phyloP scores from a whole-genome alignment of 2,113 vertebrate genomes.

The Myotis brandtii region DNA sequence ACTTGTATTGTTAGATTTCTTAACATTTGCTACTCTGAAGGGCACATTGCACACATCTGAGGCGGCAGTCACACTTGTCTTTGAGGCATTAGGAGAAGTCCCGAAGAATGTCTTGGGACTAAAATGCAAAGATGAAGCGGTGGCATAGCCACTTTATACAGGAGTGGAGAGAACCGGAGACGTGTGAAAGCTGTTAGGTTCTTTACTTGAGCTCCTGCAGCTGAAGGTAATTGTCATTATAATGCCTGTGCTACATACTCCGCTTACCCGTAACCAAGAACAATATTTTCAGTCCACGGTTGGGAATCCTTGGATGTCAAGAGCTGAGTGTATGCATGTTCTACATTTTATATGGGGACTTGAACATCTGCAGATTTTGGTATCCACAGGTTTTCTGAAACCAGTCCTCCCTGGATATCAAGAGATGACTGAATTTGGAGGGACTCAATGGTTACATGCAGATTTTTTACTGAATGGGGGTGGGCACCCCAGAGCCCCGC shows the following conservation, averaged over 20 bases:
- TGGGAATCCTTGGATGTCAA: background rate
- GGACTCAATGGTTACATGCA: background rate
- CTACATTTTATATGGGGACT: background rate
- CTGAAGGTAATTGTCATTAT: conserved; percentile 92
- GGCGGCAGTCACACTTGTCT: conserved; percentile 92
- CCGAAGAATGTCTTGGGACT: conserved; percentile 74
- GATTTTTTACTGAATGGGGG: background rate
- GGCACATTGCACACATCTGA: conserved; percentile 91
- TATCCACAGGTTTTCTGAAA: background rate
- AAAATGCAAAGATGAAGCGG: conserved; percentile 82
- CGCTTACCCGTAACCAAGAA: conserved; percentile 81
- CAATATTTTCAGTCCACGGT: background rate
- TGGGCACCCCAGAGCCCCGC: background rate
- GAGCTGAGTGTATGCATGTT: background rate
- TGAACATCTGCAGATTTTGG: background rate
- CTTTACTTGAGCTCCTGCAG: conserved; percentile 91
- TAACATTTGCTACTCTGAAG: conserved; percentile 70
- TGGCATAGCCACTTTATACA: conserved; percentile 88
- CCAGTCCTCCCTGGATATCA: background rate
- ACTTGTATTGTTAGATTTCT: background rate
- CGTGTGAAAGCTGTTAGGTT: conserved; percentile 85
- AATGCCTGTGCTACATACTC: conserved; percentile 89
- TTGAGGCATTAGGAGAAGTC: conserved; percentile 83
- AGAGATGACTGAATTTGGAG: background rate
- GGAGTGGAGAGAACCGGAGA: conserved; percentile 90